These are phyloP conservation scores for Holotrichia oblita DNA, from an alignment of 1,140 invertebrate species.

Conservation along the genomic window DNA sequence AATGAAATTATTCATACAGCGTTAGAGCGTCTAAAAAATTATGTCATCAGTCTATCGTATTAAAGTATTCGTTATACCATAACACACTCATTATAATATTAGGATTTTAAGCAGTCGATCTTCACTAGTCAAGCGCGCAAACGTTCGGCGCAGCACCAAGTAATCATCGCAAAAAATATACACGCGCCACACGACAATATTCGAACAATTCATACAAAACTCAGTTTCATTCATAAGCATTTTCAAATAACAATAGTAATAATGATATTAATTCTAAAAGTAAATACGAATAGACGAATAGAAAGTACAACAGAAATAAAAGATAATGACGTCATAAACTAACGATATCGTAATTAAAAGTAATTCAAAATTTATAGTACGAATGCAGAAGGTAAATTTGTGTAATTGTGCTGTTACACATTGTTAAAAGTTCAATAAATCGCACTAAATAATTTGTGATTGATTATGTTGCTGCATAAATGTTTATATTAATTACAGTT, in stretches of 20 bases:
- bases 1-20: no score
- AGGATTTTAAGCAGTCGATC: not conserved
- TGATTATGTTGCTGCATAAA: constrained; percentile 48
- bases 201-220: constrained; percentile 2
- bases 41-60: not conserved
- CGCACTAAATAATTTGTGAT: constrained; percentile 6
- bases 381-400: constrained; percentile 35
- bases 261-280: constrained; percentile 37
- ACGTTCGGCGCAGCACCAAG: not conserved
- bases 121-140: not conserved
- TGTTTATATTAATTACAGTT: constrained; percentile 43
- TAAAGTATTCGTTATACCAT: no score
- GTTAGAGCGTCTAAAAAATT: not conserved
- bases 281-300: constrained; percentile 19
- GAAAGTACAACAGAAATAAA: constrained; percentile 8
- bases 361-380: constrained; percentile 22
- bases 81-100: not conserved
- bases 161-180: constrained; percentile 53
- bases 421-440: not conserved
- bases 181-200: constrained; percentile 44
- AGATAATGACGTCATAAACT: constrained; percentile 1
- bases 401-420: constrained; percentile 41
- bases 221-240: constrained; percentile 1
- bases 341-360: constrained; percentile 44
- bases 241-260: constrained; percentile 41